Conservation (phyloP, 2,113 vertebrate species). For the Tyto alba region DNA sequence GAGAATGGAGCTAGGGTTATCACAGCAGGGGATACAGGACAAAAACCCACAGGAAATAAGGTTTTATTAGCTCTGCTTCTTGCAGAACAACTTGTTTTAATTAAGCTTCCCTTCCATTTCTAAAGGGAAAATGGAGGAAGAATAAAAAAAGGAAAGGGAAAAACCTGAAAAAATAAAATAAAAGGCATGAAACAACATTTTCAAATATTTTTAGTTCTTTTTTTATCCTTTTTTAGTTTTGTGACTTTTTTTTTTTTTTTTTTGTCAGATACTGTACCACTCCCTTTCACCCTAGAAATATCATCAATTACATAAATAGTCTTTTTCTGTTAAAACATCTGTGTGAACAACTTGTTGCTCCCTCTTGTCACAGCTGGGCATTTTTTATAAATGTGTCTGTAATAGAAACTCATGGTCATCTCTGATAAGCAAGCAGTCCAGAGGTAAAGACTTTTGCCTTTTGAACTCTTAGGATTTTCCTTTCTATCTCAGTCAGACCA, state of each 20-base stretch:
- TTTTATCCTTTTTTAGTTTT: neutral
- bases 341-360: neutral
- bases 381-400: neutral
- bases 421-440: neutral
- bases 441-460: neutral
- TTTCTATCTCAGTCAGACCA: neutral
- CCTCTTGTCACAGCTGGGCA: neutral
- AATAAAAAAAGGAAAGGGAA: conserved; percentile 39
- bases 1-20: conserved; percentile 13
- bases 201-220: neutral
- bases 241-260: neutral
- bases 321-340: neutral
- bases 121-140: conserved; percentile 16
- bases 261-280: neutral
- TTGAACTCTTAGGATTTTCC: neutral
- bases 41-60: conserved; percentile 45
- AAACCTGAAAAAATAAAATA: conserved; percentile 55
- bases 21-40: neutral
- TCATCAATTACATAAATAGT: neutral
- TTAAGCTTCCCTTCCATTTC: conserved; percentile 49
- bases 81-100: conserved; percentile 45
- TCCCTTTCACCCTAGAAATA: neutral
- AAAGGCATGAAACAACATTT: neutral
- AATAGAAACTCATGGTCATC: neutral
- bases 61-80: conserved; percentile 26